Base-by-base conservation (phyloP, 2,113 vertebrate species). In the Prunella fulvescens region DNA sequence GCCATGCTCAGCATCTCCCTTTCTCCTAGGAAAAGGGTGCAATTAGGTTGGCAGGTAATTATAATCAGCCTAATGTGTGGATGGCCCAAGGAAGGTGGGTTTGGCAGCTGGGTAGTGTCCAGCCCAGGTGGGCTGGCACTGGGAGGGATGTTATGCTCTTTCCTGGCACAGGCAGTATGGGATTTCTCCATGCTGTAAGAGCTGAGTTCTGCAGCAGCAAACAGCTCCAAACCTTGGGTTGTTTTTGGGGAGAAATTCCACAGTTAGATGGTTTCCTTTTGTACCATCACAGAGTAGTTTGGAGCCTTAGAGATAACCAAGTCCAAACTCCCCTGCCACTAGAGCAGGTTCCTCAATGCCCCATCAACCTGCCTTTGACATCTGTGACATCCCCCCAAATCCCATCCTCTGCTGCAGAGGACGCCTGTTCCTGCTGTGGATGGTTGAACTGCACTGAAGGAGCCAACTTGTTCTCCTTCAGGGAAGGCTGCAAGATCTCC, bases 31-130 rank as follows among this genome's bases (percentile, higher is more conserved):
- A 83, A 65, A 71, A 85, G 70, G 74, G 8, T 80, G 42, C 58
- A 77, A 77, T 90, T 86, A 95, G 20, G 66, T 48, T 65, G 74
- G 50, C 66, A 90, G 85, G 82, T 82, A 80, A 78, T 94, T 94
- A 71, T 56, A 89, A 85, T 65, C 74, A 86, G 79, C 25, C 40
- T 67, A 45, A 81, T 23, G 29, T 51, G 39, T 40, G 70, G 39
- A 50, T 0, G 2, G 69, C 47, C 70, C 0, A 0, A 73, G 56
- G 35, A 48, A 69, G 25, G 58, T 39, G 29, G n/a, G 28, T 86
- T 82, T 90, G 82, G 88, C 44, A 88, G 26, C 62, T 72, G 17
- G 25, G 26, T 60, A 71, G 39, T 73, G 85, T 33, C 74, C 58
- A 42, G 50, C 33, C 62, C n/a, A 61, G 93, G 45, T 73, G 66